Conservation (phyloP, 2,797 vertebrate genomes). For the Synaphobranchus kaupii region DNA sequence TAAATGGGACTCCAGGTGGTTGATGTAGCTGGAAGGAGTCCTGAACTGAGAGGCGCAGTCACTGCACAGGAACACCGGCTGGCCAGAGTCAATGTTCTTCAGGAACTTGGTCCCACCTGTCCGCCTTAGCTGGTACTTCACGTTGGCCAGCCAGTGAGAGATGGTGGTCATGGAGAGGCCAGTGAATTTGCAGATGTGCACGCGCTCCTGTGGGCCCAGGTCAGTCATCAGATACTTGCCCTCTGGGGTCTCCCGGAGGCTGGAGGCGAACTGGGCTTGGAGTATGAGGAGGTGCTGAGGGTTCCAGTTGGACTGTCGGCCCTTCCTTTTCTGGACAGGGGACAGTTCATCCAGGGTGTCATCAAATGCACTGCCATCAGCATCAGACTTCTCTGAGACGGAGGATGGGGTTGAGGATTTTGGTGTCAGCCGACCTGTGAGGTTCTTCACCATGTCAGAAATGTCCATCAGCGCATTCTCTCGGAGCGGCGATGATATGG, state of each 20-base stretch:
- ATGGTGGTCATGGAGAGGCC: conserved; percentile 87
- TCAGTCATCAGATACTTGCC: conserved; percentile 84
- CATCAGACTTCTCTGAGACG: conserved; percentile 80
- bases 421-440: conserved; percentile 79
- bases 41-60: conserved; percentile 88
- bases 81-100: conserved; percentile 84
- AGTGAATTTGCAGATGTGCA: conserved; percentile 85
- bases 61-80: conserved; percentile 86
- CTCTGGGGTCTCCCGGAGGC: conserved; percentile 78
- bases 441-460: conserved; percentile 85
- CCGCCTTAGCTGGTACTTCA: conserved; percentile 84
- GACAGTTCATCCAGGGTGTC: conserved; percentile 81
- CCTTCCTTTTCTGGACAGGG: conserved; percentile 80
- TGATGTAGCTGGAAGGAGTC: conserved; percentile 82
- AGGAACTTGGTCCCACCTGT: conserved; percentile 86
- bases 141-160: conserved; percentile 86
- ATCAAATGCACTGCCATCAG: conserved; percentile 80
- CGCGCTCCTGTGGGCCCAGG: conserved; percentile 81
- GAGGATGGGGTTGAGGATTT: conserved; percentile 83
- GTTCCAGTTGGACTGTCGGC: conserved; percentile 85
- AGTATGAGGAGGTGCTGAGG: conserved; percentile 84
- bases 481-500: conserved; percentile 71
- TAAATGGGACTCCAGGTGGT: conserved; percentile 82
- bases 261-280: conserved; percentile 83
- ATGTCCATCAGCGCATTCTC: conserved; percentile 84